These are phyloP conservation scores for Caenorhabditis brenneri DNA, from an alignment of 1,140 invertebrate genomes.

Conservation along the genomic window DNA sequence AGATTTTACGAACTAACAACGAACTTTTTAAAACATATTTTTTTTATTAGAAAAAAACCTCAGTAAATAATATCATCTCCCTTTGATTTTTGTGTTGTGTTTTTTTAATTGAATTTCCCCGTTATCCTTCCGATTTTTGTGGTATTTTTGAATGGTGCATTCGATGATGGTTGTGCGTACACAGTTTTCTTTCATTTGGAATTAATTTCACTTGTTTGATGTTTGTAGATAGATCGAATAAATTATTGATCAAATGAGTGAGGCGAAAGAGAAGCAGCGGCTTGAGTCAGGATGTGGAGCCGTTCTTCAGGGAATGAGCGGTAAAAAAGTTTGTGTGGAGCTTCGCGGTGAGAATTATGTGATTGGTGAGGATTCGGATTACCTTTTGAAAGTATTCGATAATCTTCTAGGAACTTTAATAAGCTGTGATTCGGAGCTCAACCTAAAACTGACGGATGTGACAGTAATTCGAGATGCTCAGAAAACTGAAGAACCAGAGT, in stretches of 20 bases:
- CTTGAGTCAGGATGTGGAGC: slow-evolving; percentile 2
- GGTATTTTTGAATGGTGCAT: slow-evolving; percentile 20
- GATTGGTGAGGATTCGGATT: background rate
- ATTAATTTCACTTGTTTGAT: background rate
- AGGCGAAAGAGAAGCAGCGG: background rate
- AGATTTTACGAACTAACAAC: background rate
- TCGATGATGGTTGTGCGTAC: background rate
- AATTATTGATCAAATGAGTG: slow-evolving; percentile 12
- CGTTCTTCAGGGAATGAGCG: background rate
- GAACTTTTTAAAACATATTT: background rate
- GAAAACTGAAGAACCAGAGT: background rate
- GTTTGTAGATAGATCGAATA: slow-evolving; percentile 13
- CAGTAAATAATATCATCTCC: slow-evolving; percentile 12
- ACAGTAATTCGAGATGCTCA: slow-evolving; percentile 6
- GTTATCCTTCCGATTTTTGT: background rate
- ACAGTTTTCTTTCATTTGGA: background rate
- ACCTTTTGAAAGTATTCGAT: background rate
- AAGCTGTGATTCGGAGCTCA: background rate
- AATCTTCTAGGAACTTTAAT: background rate
- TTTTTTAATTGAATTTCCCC: background rate
- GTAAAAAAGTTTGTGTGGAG: slow-evolving; percentile 1
- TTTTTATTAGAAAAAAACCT: slow-evolving; percentile 7
- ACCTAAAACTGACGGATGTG: background rate
- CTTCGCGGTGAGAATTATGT: slow-evolving; percentile 15
- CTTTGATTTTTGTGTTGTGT: background rate